Conservation (phyloP, 2,888 invertebrate species). For the Sarcophaga carnaria region DNA sequence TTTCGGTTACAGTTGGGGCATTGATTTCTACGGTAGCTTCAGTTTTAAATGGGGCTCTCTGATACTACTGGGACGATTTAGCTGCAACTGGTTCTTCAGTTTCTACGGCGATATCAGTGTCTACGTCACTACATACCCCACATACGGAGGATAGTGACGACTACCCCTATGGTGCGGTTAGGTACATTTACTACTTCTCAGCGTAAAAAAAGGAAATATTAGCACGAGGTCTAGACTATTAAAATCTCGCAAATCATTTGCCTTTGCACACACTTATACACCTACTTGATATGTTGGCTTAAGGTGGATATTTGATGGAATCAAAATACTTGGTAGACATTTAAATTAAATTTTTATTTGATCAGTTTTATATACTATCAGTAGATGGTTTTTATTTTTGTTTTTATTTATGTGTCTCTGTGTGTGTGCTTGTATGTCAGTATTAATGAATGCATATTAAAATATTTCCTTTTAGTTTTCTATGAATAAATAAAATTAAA, state of each 20-base stretch:
- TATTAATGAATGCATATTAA: constrained; percentile 30
- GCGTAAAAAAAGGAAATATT: too few species aligned
- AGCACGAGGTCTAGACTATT: too few species aligned
- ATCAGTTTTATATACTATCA: constrained; percentile 30
- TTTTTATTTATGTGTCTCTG: neutral
- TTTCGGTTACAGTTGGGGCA: constrained; percentile 1
- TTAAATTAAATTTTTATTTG: constrained; percentile 58
- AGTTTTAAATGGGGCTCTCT: neutral
- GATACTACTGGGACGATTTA: neutral
- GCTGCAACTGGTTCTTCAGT: neutral
- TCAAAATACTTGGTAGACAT: constrained; percentile 37
- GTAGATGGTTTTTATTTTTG: constrained; percentile 4
- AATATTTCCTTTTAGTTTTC: neutral
- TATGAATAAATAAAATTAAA: constrained; percentile 27
- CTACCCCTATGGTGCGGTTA: too few species aligned
- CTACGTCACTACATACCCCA: too few species aligned
- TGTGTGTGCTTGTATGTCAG: constrained; percentile 10
- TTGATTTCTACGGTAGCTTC: neutral
- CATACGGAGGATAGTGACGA: too few species aligned
- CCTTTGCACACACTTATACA: too few species aligned
- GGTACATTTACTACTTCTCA: too few species aligned
- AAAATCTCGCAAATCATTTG: too few species aligned
- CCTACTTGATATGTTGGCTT: too few species aligned
- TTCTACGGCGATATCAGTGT: neutral
- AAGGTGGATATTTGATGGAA: too few species aligned